A percentile compares a stretch with the other conserved stretches of the same genome.
Conservation (phyloP, 2,113 vertebrate genomes). For the Psittacus erithacus region DNA sequence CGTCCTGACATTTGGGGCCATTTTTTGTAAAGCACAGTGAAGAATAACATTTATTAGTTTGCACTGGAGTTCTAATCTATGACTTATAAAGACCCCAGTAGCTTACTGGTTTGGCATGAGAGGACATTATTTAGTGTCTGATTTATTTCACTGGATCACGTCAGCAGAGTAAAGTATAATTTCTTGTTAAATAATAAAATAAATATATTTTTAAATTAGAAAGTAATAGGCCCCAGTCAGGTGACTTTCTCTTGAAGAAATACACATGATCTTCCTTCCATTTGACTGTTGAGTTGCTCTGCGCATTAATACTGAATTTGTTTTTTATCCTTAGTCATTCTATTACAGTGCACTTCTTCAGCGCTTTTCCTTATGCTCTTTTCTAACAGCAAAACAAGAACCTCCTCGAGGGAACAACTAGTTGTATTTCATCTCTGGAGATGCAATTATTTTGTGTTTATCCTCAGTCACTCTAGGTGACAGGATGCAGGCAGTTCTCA, state of each 20-base stretch:
- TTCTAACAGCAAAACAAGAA: slow-evolving; percentile 46
- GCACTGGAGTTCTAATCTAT: background rate
- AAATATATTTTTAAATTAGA: background rate
- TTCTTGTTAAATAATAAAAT: background rate
- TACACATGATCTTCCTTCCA: background rate
- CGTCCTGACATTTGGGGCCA: background rate
- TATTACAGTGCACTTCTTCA: background rate
- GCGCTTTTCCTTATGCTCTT: background rate
- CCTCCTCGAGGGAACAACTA: slow-evolving; percentile 66
- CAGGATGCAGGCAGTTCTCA: background rate
- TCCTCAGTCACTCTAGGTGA: background rate
- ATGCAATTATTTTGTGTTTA: slow-evolving; percentile 80
- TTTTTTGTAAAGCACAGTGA: background rate
- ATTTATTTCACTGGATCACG: slow-evolving; percentile 1
- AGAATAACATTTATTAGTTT: background rate
- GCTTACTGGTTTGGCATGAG: background rate
- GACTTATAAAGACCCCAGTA: background rate
- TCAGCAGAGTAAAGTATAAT: background rate
- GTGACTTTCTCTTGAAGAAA: background rate
- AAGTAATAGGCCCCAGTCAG: background rate
- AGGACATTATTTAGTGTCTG: background rate
- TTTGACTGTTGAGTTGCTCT: background rate
- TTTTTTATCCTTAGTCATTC: slow-evolving; percentile 6
- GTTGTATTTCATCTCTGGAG: slow-evolving; percentile 78
- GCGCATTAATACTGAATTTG: background rate